Base-by-base conservation (phyloP, 1,140 invertebrate species). In the Eufriesea mexicana region DNA sequence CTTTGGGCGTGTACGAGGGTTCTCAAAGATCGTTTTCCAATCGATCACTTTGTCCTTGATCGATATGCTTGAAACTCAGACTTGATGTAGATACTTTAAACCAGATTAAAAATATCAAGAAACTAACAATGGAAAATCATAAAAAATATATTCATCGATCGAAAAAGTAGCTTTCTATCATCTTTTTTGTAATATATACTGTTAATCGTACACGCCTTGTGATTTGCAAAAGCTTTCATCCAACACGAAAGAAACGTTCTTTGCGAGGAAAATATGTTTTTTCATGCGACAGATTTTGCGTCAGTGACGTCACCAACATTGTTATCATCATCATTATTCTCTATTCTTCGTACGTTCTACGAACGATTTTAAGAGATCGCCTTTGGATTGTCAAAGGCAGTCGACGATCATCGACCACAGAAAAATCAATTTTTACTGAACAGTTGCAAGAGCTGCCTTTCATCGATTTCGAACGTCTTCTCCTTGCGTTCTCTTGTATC, bases 401-500 rank as follows among this genome's bases (percentile, higher is more conserved):
- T 83, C 81, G 78, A 71, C 82, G 78, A 74, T 54, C 23, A 83
- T 84, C 68, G 77, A 35, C 61, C 20, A 59, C 16, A 47, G n/a
- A 18, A 7, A 25, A 55, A 70, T 67, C 55, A 14, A 25, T 73
- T 16, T 71, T 42, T 76, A 80, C 76, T 79, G 28, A 82, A 64
- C 68, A n/a, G 68, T 76, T 80, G 45, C 86, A 75, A 62, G 20
- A 57, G 57, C 82, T 85, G 61, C 23, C 57, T 45, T 72, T 83
- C 84, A 75, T 73, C 80, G 80, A 83, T 66, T 59, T 85, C 64
- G 64, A 83, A 76, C 79, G 79, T 82, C 79, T 72, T 77, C 73
- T 76, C 73, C 79, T 83, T 25, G 71, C n/a, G 81, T 77, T 78
- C 57, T 78, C 45, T 18, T 35, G 81, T 54, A 47, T 79, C 59